Percentiles rank a stretch among this genome's conserved stretches.
Evolutionary conservation across 2,797 vertebrate genomes (phyloP).

Genomic region (Sebastes trivittatus): DNA sequence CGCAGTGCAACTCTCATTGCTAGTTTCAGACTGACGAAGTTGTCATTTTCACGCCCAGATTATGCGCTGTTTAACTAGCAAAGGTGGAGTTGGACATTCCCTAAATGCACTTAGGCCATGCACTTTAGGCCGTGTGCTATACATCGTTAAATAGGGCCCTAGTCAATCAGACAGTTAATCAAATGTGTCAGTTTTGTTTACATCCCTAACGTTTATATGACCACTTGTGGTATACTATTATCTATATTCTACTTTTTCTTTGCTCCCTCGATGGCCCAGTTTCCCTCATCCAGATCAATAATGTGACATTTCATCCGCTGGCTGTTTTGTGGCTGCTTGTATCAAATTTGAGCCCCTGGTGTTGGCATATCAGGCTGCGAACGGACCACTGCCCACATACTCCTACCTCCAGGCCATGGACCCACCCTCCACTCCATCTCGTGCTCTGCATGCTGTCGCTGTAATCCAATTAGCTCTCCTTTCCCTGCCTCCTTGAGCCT

Average conservation of each 20-base stretch:
- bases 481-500: conserved; percentile 12
- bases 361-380: conserved; percentile 5
- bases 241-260: neutral
- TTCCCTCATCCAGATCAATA: conserved; percentile 20
- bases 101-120: too few relatives aligned
- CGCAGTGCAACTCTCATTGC: too few relatives aligned
- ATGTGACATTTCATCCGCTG: conserved; percentile 5
- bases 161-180: neutral
- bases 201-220: neutral
- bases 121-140: too few relatives aligned
- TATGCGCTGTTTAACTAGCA: too few relatives aligned
- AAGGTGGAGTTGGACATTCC: too few relatives aligned
- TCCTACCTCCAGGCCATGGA: conserved; percentile 9
- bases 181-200: neutral
- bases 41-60: too few relatives aligned
- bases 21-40: too few relatives aligned
- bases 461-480: conserved; percentile 34
- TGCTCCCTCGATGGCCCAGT: neutral
- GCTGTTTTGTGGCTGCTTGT: conserved; percentile 3
- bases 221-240: neutral
- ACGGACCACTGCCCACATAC: neutral
- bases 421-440: neutral
- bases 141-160: too few relatives aligned
- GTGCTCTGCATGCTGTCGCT: conserved; percentile 15
- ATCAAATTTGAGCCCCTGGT: conserved; percentile 4